phyloP scores from a whole-genome alignment of 2,888 invertebrate species.

The Noctuana brunneofusca region DNA sequence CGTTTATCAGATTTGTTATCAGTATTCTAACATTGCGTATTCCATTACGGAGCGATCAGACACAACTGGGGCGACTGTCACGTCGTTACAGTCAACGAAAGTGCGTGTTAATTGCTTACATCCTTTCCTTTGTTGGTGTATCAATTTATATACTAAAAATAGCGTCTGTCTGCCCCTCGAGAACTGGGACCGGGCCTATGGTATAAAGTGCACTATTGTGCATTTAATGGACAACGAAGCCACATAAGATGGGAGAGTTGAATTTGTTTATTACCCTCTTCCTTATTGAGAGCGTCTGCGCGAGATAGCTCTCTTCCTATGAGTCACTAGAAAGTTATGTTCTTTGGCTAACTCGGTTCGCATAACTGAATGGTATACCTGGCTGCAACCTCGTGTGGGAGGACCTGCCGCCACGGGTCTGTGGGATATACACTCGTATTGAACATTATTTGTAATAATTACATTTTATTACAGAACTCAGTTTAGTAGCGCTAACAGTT shows the following conservation, averaged over 20 bases:
- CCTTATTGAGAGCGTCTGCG: constrained; percentile 82
- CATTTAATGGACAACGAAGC: constrained; percentile 77
- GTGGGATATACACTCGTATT: background rate
- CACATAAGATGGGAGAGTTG: constrained; percentile 81
- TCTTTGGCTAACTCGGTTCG: constrained; percentile 73
- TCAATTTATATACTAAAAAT: constrained; percentile 79
- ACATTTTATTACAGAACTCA: constrained; percentile 15
- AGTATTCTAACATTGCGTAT: constrained; percentile 2
- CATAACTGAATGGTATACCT: constrained; percentile 61
- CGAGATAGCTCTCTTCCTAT: constrained; percentile 82
- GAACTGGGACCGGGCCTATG: constrained; percentile 58
- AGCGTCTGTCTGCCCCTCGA: constrained; percentile 67
- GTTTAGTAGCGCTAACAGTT: background rate
- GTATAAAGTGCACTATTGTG: constrained; percentile 81
- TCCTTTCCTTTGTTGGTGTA: constrained; percentile 78
- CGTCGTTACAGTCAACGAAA: constrained; percentile 51
- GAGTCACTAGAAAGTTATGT: constrained; percentile 82
- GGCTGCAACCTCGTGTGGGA: constrained; percentile 57
- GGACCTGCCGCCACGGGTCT: constrained; percentile 44
- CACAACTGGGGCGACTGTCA: constrained; percentile 7
- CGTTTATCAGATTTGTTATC: constrained; percentile 6
- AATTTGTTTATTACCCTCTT: constrained; percentile 83
- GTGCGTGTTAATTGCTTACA: constrained; percentile 77
- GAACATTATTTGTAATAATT: constrained; percentile 19
- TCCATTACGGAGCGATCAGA: constrained; percentile 9